phyloP scores from a whole-genome alignment of 1,140 invertebrate genomes.

The Drosophila tropicalis region DNA sequence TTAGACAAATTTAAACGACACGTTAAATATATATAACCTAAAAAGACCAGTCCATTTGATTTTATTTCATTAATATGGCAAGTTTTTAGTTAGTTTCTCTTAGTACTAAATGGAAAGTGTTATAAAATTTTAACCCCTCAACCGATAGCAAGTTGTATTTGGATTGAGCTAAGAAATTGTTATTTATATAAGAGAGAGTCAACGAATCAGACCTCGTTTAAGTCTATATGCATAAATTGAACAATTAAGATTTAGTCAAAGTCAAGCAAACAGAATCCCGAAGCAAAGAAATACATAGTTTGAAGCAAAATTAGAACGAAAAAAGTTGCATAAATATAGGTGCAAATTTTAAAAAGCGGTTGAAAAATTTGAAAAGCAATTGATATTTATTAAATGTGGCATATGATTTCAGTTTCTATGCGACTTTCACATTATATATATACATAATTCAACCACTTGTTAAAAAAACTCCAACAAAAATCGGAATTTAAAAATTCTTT shows the following conservation, averaged over 20 bases:
- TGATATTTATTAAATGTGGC: not conserved
- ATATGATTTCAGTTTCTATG: not conserved
- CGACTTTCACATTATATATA: not conserved
- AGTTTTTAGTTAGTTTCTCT: too few species aligned
- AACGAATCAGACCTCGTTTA: not conserved
- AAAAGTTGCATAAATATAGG: too few species aligned
- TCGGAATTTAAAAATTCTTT: conserved; percentile 9
- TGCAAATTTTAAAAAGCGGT: too few species aligned
- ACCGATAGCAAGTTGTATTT: too few species aligned
- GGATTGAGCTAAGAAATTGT: too few species aligned
- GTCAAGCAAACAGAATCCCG: too few species aligned
- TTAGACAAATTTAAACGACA: conserved; percentile 45
- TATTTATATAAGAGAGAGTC: not conserved
- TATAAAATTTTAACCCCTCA: too few species aligned
- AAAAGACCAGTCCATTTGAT: conserved; percentile 46
- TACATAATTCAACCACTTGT: not conserved
- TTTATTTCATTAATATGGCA: not conserved
- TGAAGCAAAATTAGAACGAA: too few species aligned
- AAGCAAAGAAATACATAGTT: too few species aligned
- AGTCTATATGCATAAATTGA: too few species aligned
- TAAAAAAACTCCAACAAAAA: not conserved
- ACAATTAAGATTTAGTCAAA: too few species aligned
- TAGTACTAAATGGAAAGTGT: too few species aligned
- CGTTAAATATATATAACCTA: conserved; percentile 79
- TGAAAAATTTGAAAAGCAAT: not conserved